phyloP scores from a whole-genome alignment of 2,888 invertebrate species.

The Villa cingulata region DNA sequence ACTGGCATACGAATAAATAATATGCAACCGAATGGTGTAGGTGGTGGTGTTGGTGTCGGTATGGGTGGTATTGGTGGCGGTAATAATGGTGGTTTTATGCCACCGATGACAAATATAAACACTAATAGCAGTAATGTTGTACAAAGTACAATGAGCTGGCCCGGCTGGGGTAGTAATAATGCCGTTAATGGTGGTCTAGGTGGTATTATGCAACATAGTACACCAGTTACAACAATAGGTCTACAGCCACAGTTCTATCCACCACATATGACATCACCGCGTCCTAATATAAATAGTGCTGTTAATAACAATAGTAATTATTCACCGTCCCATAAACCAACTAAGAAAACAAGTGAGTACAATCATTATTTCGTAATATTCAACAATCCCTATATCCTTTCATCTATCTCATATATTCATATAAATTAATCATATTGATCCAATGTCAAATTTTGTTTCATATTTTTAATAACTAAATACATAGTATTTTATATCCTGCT shows the following conservation, averaged over 20 bases:
- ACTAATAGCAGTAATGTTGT: conserved; percentile 30
- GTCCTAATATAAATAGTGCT: conserved; percentile 23
- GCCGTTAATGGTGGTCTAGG: conserved; percentile 21
- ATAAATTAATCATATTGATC: too few relatives aligned
- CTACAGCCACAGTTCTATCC: conserved; percentile 21
- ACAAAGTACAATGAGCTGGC: conserved; percentile 29
- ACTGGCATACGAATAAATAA: conserved; percentile 33
- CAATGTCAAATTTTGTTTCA: too few relatives aligned
- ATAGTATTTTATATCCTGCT: too few relatives aligned
- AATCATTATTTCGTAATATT: not conserved
- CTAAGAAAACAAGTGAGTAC: conserved; percentile 47
- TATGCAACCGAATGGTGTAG: conserved; percentile 28
- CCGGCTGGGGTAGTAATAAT: conserved; percentile 13
- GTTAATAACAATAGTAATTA: conserved; percentile 26
- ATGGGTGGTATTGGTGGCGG: conserved; percentile 4
- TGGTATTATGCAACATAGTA: conserved; percentile 14
- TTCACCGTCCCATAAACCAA: conserved; percentile 41
- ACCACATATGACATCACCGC: conserved; percentile 22
- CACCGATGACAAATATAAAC: conserved; percentile 22
- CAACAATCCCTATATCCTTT: not conserved
- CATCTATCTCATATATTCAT: too few relatives aligned
- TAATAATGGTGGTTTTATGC: conserved; percentile 12
- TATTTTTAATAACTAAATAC: too few relatives aligned
- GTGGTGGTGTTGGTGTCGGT: conserved; percentile 14
- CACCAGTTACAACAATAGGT: conserved; percentile 18